Evolutionary conservation across 2,797 vertebrate species (phyloP).

Genomic region (Sebastes diploproa): DNA sequence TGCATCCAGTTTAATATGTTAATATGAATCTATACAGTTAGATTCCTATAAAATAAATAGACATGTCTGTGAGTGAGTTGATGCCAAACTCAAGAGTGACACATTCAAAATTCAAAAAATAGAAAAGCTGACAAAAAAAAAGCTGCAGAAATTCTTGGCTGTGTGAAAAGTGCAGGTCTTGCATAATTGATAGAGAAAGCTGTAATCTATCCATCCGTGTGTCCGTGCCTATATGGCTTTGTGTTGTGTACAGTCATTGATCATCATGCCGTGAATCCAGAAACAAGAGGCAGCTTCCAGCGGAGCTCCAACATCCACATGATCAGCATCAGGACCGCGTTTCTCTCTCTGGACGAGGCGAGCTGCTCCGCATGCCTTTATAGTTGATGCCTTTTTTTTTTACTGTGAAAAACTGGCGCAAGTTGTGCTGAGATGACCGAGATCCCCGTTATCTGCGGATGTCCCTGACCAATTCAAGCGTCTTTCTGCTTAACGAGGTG

Average conservation of each 20-base stretch:
- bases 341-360: conserved; percentile 20
- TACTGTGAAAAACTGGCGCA: conserved; percentile 13
- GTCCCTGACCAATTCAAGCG: conserved; percentile 84
- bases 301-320: conserved; percentile 18
- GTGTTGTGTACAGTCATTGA: conserved; percentile 64
- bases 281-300: conserved; percentile 46
- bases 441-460: conserved; percentile 69
- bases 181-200: conserved; percentile 74
- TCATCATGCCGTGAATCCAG: conserved; percentile 59
- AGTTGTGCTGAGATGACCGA: conserved; percentile 55
- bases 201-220: conserved; percentile 69
- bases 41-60: no score
- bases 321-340: background rate
- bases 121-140: conserved; percentile 32
- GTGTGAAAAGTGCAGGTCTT: conserved; percentile 70
- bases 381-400: background rate
- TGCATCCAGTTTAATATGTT: background rate
- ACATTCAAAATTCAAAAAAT: conserved; percentile 26
- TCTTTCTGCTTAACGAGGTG: conserved; percentile 85
- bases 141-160: conserved; percentile 38
- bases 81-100: background rate
- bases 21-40: background rate
- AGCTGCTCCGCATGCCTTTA: conserved; percentile 1
- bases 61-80: background rate
- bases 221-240: conserved; percentile 53